Percentiles rank a stretch among this genome's conserved stretches.
phyloP scores from a whole-genome alignment of 2,888 invertebrate genomes.

The Apotomis capreana region DNA sequence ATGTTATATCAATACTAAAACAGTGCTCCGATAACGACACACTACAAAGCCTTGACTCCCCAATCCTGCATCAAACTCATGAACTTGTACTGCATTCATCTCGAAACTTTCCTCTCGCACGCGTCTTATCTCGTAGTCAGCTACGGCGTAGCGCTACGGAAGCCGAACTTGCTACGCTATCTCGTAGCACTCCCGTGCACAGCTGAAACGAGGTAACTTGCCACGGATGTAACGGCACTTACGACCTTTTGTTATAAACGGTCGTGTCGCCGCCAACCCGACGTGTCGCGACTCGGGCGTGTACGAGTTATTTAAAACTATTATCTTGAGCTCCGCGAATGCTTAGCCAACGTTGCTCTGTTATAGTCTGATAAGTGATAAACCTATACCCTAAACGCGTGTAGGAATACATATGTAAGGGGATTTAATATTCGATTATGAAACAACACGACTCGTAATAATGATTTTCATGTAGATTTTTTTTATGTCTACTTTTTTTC shows the following conservation, averaged over 20 bases:
- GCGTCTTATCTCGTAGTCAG: not conserved
- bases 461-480: too few species aligned
- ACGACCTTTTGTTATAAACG: not conserved
- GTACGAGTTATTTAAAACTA: not conserved
- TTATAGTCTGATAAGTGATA: too few species aligned
- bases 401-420: too few species aligned
- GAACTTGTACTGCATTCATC: not conserved
- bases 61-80: not conserved
- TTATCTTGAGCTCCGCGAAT: not conserved
- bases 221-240: not conserved
- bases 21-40: too few species aligned
- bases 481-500: too few species aligned
- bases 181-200: not conserved
- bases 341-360: not conserved
- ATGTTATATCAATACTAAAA: too few species aligned
- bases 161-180: constrained; percentile 11
- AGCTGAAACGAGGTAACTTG: not conserved
- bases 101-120: not conserved
- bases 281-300: not conserved
- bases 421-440: too few species aligned
- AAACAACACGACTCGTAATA: too few species aligned
- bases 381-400: too few species aligned
- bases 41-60: too few species aligned
- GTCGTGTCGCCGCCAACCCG: not conserved
- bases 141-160: constrained; percentile 3